Percentiles rank a stretch among this genome's conserved stretches.
Conservation (phyloP, 2,888 invertebrate species). For the Agrochola macilenta region DNA sequence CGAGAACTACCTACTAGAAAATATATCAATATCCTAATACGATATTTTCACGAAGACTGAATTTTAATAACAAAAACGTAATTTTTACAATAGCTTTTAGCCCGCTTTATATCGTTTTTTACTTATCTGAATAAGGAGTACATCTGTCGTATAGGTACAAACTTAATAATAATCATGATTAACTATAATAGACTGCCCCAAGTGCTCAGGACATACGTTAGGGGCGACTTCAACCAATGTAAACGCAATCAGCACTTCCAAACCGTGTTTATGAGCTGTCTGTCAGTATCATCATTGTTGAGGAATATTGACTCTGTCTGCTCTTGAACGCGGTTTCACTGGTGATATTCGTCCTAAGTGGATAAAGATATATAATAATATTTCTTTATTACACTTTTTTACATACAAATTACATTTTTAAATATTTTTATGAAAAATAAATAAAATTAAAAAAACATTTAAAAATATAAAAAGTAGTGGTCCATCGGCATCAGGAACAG, state of each 20-base stretch:
- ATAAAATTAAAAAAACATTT: no score
- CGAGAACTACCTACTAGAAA: not conserved
- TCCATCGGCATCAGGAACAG: no score
- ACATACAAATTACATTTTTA: no score
- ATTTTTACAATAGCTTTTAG: not conserved
- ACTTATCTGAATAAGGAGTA: not conserved
- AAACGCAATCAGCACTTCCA: not conserved
- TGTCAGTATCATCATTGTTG: not conserved
- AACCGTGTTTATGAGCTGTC: not conserved
- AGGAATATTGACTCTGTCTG: no score
- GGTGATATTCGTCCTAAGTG: no score
- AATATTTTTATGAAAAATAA: no score
- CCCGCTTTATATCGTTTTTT: not conserved
- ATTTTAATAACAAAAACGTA: not conserved
- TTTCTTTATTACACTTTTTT: no score
- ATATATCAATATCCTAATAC: not conserved
- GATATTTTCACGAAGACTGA: not conserved
- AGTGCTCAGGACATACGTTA: not conserved
- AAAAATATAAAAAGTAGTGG: no score
- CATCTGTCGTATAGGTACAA: not conserved
- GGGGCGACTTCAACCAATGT: not conserved
- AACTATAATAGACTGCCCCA: not conserved
- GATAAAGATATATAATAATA: no score
- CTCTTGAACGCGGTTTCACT: no score
- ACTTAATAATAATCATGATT: no score